Base-by-base conservation (phyloP, 2,113 vertebrate species). In the Sceloporus undulatus region DNA sequence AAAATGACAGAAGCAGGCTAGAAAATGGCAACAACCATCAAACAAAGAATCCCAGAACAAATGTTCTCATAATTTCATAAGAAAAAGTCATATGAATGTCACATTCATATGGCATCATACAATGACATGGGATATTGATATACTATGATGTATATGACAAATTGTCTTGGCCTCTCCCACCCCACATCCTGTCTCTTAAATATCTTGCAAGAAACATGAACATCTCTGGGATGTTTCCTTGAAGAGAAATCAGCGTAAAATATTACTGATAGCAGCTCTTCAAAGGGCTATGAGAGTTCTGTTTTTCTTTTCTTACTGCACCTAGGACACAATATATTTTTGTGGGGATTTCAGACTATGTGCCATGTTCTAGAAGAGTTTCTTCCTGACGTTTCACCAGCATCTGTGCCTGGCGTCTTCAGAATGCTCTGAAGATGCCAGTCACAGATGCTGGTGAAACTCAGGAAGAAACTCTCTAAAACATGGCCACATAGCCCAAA, bases 1-100 rank as follows among this genome's bases (percentile, higher is more conserved):
- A 83, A 84, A 87, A 68, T 89, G 87, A 88, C 68, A 79, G 62
- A 90, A 48, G 27, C 11, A 29, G 0, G 73, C 73, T 83, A 52
- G 85, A 76, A 95, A 94, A 92, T 65, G 76, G 89, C 89, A 93
- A 93, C 9, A 29, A 59, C 71, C 18, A 13, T 59, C 9, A 85
- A 87, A 91, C 91, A 89, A 82, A 93, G 88, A 74, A 91, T 91
- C 84, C 86, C 9, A 93, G 90, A 94, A 96, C 93, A 94, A 94
- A 93, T 91, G 83, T 91, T 91, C 89, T 84, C 82, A 87, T 21
- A 23, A 90, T 91, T 91, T 48, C 62, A 93, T 40, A 89, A 91
- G 91, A 88, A 91, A 88, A 94, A 93, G 79, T 65, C 90, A 85
- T 59, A 90, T 59, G 84, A 94, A 92, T 76, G 79, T 87, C 92